Evolutionary conservation across 2,113 vertebrate genomes (phyloP), one percentile per base, ranked within the genome.

Genomic region (Geococcyx californianus): DNA sequence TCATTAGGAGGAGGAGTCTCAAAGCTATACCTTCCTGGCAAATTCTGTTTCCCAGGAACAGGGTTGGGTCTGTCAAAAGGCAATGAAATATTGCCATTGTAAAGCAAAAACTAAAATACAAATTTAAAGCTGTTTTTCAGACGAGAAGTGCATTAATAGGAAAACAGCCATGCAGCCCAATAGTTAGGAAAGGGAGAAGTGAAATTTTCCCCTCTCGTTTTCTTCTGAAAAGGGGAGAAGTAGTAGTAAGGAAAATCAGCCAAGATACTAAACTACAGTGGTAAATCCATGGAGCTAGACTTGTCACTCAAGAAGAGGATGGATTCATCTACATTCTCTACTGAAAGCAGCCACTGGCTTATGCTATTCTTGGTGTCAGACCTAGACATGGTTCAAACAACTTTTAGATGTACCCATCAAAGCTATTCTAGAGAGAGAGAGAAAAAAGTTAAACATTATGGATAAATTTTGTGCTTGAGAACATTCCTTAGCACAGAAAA

Each of bases 201-300:
- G 19, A 4, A 4, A 78, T 89, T 81, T 67, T 11, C 25, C 5
- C 8, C 29, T 62, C 8, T 42, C 3, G 1, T 2, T 10, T 72
- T 67, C 26, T 68, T 69, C 72, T 87, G 64, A 70, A 84, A 82
- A 68, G 7, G 3, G 10, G 36, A 49, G n/a, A n/a, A n/a, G 8
- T 16, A 70, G 9, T 38, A 59, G 21, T 21, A 75, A 78, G 84
- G 7, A 80, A 91, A 81, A 67, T 4, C 42, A 6, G n/a, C 19
- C 10, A 67, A 55, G 26, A 47, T 73, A 38, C 2, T 16, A 78
- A 89, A 60, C 1, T 1, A 1, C 0, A 0, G 2, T 42, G 10
- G 10, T 59, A 87, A 78, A 78, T 93, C 42, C 24, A 33, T 23
- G 24, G 34, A 87, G 16, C 6, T 45, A 64, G 29, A 7, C 4